Evolutionary conservation across 2,113 vertebrate genomes (phyloP).

Genomic region (Rhea americana): DNA sequence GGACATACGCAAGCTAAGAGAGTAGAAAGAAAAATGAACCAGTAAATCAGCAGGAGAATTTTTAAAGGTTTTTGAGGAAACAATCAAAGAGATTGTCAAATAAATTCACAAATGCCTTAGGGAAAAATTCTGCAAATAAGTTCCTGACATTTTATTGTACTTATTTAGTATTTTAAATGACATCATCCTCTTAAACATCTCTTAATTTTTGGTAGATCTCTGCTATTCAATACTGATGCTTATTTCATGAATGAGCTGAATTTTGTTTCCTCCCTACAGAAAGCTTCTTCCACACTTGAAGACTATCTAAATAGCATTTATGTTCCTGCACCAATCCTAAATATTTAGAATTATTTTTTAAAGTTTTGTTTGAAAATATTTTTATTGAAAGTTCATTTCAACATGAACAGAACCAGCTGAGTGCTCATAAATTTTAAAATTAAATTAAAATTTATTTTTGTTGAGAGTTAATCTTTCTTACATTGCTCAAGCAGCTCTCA

Average conservation of each 20-base stretch:
- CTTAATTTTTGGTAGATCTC: neutral
- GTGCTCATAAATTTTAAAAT: neutral
- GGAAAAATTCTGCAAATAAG: neutral
- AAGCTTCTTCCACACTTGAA: slow-evolving; percentile 30
- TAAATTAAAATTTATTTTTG: neutral
- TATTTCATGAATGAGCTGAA: slow-evolving; percentile 20
- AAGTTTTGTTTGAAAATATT: slow-evolving; percentile 1
- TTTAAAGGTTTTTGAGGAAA: neutral
- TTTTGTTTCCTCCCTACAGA: neutral
- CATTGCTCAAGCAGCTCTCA: neutral
- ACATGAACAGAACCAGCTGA: neutral
- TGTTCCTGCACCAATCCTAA: neutral
- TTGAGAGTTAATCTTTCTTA: neutral
- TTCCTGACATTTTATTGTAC: neutral
- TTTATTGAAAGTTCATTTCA: neutral
- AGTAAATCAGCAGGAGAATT: neutral
- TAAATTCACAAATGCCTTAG: neutral
- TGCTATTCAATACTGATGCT: neutral
- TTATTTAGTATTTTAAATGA: neutral
- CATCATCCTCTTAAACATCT: neutral
- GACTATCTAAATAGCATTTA: slow-evolving; percentile 1
- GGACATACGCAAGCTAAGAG: neutral
- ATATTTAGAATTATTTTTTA: slow-evolving; percentile 23
- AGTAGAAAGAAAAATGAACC: neutral
- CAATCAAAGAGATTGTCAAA: neutral